Evolutionary conservation across 2,797 vertebrate species (phyloP), one percentile per base, ranked within the genome.

Genomic region (Molossus molossus): DNA sequence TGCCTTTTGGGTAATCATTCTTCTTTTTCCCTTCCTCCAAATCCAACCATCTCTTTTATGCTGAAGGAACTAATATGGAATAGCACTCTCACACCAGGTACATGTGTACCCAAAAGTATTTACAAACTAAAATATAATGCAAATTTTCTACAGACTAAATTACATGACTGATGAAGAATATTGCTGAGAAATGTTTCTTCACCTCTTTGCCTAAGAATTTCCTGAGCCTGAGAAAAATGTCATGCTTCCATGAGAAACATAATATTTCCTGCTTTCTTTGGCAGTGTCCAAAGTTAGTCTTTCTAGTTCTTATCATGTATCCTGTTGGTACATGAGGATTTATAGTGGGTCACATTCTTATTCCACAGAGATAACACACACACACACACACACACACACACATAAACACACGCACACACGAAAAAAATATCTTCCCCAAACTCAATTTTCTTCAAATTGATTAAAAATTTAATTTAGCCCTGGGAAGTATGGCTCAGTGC

Each of bases 391-490:
- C 0, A 3, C 5, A 50, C 65, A 37, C 14, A 53, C 21, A 33
- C 33, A 33, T n/a, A 91, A 23, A 89, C 25, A 20, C 6, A 91
- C 18, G 87, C 25, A 20, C 6, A 20, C 10, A 12, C 0, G 25
- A 17, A 23, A 27, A 57, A 64, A 60, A 77, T 27, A 79, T 79
- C 57, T 94, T 87, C 33, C 77, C 4, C 10, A 37, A 14, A 82
- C 60, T 94, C n/a, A 65, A 8, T 69, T 89, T 83, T 85, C 81
- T 58, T 88, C 48, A 58, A 64, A 60, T 13, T 64, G 53, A 83
- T n/a, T 84, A 58, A 77, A 87, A 77, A 57, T 37, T 70, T 90
- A 92, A 95, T 69, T 85, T 94, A 79, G 53, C 53, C 53, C 53
- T 55, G 53, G 53, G 13, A 12, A 55, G 53, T 55, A 6, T 55